Evolutionary conservation across 2,888 invertebrate species (phyloP).

Genomic region (Andrena fulva): DNA sequence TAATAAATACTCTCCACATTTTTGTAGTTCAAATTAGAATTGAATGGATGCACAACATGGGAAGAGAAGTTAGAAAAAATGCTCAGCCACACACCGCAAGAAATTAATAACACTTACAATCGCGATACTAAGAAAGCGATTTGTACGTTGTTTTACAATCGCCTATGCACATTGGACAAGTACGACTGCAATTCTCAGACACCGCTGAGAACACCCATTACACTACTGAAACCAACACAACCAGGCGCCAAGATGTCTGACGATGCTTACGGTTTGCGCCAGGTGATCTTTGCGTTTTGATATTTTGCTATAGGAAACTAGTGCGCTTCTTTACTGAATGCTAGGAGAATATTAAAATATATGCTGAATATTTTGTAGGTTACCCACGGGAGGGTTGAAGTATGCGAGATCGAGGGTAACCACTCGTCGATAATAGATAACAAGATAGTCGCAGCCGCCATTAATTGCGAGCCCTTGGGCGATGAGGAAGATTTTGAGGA

Average conservation of each 20-base stretch:
- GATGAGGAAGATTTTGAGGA: constrained; percentile 52
- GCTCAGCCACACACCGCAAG: constrained; percentile 70
- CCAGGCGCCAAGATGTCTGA: constrained; percentile 86
- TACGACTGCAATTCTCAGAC: constrained; percentile 84
- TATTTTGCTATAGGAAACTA: background rate
- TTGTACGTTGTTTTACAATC: constrained; percentile 42
- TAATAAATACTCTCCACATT: background rate
- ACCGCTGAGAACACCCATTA: constrained; percentile 87
- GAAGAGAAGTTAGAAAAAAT: constrained; percentile 87
- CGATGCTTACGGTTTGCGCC: constrained; percentile 88
- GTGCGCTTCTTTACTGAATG: background rate
- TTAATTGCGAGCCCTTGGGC: constrained; percentile 79
- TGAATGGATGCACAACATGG: constrained; percentile 86
- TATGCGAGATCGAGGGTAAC: constrained; percentile 90
- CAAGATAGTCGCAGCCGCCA: constrained; percentile 86
- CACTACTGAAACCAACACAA: constrained; percentile 88
- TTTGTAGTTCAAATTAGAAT: constrained; percentile 79
- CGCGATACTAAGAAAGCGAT: constrained; percentile 23
- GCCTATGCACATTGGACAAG: background rate
- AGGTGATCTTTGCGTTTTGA: constrained; percentile 73
- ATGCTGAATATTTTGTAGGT: constrained; percentile 75
- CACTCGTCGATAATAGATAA: constrained; percentile 90
- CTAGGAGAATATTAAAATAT: background rate
- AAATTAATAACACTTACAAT: background rate
- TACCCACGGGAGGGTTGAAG: constrained; percentile 86